phyloP scores from a whole-genome alignment of 1,140 invertebrate species.

The Drosophila kohkoa region DNA sequence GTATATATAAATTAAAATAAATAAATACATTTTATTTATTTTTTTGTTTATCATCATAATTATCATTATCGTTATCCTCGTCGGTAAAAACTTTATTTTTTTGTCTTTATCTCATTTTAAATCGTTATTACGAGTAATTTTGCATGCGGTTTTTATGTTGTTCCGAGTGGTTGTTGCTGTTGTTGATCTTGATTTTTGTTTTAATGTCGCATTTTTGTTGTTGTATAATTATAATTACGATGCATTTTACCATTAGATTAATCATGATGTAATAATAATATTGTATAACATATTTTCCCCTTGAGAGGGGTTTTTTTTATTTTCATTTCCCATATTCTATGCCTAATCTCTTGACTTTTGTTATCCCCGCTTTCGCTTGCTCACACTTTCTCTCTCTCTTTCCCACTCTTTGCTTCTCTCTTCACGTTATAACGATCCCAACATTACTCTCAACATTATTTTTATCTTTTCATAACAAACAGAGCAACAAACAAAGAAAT shows the following conservation, averaged over 20 bases:
- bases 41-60: slow-evolving; percentile 64
- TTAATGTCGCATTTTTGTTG: slow-evolving; percentile 31
- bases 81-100: slow-evolving; percentile 67
- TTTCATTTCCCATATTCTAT: slow-evolving; percentile 42
- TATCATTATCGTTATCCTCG: slow-evolving; percentile 69
- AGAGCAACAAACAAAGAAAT: slow-evolving; percentile 82
- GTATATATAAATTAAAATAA: slow-evolving; percentile 84
- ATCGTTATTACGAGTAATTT: slow-evolving; percentile 55
- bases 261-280: slow-evolving; percentile 77
- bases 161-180: slow-evolving; percentile 62
- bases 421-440: slow-evolving; percentile 41
- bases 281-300: slow-evolving; percentile 74
- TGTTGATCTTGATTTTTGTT: slow-evolving; percentile 1
- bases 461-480: slow-evolving; percentile 66
- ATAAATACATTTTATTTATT: slow-evolving; percentile 82
- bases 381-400: neutral
- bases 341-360: slow-evolving; percentile 34
- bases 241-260: slow-evolving; percentile 59
- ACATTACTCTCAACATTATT: slow-evolving; percentile 55
- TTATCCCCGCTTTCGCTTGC: slow-evolving; percentile 23
- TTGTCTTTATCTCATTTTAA: slow-evolving; percentile 69
- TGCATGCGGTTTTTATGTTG: slow-evolving; percentile 52
- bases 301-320: slow-evolving; percentile 10
- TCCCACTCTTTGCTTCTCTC: slow-evolving; percentile 19
- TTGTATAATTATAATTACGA: slow-evolving; percentile 70